Conservation (phyloP, 37 sponge, comb jelly and placozoan genomes). For the Eunapius fragilis region DNA sequence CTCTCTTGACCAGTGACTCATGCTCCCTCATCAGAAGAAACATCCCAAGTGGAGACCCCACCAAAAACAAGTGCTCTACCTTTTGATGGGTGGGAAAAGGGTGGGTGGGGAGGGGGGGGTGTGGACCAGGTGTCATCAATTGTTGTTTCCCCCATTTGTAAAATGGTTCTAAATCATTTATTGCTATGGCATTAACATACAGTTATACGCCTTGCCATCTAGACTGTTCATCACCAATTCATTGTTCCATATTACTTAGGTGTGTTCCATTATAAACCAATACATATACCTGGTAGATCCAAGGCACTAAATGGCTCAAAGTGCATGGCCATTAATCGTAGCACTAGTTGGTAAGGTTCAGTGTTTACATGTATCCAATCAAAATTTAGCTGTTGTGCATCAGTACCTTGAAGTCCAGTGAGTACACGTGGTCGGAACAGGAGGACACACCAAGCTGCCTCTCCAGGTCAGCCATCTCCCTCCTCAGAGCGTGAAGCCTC, state of each 20-base stretch:
- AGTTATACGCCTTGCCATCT: no score
- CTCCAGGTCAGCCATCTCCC: conserved; percentile 64
- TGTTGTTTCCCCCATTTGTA: no score
- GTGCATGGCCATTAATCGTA: neutral
- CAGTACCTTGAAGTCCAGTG: neutral
- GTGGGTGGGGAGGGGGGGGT: no score
- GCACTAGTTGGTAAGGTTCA: no score
- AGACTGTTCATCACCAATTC: no score
- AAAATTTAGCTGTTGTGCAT: neutral
- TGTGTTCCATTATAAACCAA: no score
- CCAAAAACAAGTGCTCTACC: conserved; percentile 88
- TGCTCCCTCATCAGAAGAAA: conserved; percentile 79
- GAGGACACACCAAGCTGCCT: conserved; percentile 22
- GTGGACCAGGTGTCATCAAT: no score
- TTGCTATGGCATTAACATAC: no score
- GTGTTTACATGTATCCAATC: neutral
- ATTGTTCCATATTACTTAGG: no score
- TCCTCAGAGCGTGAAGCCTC: conserved; percentile 46
- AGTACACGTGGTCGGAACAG: neutral
- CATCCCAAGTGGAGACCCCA: conserved; percentile 87
- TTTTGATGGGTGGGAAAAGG: neutral
- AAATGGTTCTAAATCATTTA: no score
- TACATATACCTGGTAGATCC: no score
- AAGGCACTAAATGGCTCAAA: no score
- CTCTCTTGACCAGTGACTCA: conserved; percentile 41